Base-by-base conservation (phyloP, 2,113 vertebrate genomes). In the Amblyopsis rosae region DNA sequence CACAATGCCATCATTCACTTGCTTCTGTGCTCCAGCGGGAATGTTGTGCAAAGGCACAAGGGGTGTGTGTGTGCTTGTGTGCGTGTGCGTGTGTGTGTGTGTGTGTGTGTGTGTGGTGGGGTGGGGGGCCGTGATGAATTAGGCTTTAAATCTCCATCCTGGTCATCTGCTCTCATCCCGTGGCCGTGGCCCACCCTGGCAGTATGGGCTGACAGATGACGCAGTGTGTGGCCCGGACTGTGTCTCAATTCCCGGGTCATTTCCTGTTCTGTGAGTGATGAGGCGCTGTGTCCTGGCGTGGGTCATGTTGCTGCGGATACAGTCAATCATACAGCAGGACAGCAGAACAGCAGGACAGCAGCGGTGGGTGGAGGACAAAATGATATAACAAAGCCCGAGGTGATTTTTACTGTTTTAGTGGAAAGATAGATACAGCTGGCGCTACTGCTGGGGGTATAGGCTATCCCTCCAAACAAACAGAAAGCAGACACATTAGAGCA, bases 141-240 rank as follows among this genome's bases (percentile, higher is more conserved):
- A 9, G 26, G 67, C 79, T 67, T 69, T 85, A 84, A 92, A 87
- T 76, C 81, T 87, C 83, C 54, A 65, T 69, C 70, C 16, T 65
- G 12, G 80, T 79, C 86, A 66, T 83, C 75, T 86, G 65, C 79
- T 75, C 70, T 85, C 83, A 80, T 77, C 81, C 58, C 82, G 73
- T 59, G 82, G 76, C 75, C 82, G 73, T 59, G 82, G 76, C 75
- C 82, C 79, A 54, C 56, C 83, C 77, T 53, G 33, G 70, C 33
- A 11, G 72, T 69, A 81, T 26, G 26, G 80, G 89, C 86, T 82
- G 86, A 93, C 69, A 71, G 83, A 59, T 78, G 86, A 85, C 83
- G 74, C 77, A 81, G 73, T 88, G 84, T 88, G 88, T 69, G 67
- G 80, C 41, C 80, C 62, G 70, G 75, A 69, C 73, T 26, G 82